A percentile compares a stretch with the other conserved stretches of the same genome.
Conservation (phyloP, 2,888 invertebrate species). For the Cheilosia scutellata region DNA sequence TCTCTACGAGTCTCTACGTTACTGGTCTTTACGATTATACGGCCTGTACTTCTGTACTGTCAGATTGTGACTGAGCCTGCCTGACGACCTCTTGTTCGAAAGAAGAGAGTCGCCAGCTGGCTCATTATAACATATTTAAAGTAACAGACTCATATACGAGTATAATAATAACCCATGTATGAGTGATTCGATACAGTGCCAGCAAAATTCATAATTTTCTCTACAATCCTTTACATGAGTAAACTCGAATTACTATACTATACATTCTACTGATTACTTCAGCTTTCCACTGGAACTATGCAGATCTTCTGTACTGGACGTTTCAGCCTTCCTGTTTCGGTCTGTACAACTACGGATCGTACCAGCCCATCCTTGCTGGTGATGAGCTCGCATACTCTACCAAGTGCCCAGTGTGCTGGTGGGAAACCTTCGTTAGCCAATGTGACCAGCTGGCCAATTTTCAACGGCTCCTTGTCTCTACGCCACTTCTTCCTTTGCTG, state of each 20-base stretch:
- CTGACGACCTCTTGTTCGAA: no score
- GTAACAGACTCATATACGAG: no score
- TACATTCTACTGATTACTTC: neutral
- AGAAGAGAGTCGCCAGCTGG: no score
- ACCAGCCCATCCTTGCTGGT: neutral
- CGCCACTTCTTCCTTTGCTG: slow-evolving; percentile 39
- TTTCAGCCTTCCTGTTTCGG: slow-evolving; percentile 13
- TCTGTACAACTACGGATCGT: slow-evolving; percentile 20
- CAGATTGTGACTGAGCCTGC: no score
- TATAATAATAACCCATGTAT: neutral
- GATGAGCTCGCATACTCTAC: slow-evolving; percentile 11
- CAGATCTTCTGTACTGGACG: slow-evolving; percentile 19
- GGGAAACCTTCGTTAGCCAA: slow-evolving; percentile 15
- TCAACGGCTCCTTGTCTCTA: slow-evolving; percentile 12
- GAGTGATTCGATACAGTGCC: slow-evolving; percentile 7
- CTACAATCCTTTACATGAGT: neutral
- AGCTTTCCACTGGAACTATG: slow-evolving; percentile 1
- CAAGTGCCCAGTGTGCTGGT: slow-evolving; percentile 13
- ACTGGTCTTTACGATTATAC: no score
- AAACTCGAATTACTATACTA: neutral
- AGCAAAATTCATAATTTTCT: slow-evolving; percentile 12
- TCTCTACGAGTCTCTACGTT: no score
- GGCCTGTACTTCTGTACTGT: no score
- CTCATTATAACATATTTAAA: no score
- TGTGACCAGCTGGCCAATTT: neutral